These are phyloP conservation scores for Melanotaenia parkinsoni DNA, from an alignment of 2,797 vertebrate genomes.

Conservation along the genomic window DNA sequence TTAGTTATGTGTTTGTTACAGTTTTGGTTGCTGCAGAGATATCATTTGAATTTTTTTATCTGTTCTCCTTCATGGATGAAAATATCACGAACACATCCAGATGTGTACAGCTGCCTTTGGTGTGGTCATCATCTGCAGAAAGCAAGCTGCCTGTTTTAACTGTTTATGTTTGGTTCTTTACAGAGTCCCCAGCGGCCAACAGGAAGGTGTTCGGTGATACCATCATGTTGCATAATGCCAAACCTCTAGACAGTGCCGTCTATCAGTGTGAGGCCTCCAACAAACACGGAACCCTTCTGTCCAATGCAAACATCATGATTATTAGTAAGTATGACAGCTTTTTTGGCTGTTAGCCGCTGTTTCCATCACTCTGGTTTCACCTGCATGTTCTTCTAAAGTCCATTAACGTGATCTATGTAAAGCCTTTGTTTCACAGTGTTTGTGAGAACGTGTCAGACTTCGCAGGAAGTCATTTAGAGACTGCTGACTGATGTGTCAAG, in stretches of 20 bases:
- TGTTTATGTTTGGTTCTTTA: constrained; percentile 19
- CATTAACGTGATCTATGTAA: not conserved
- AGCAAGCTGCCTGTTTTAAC: too few relatives aligned
- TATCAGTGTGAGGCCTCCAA: constrained; percentile 96
- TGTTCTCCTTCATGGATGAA: too few relatives aligned
- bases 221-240: constrained; percentile 81
- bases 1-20: not conserved
- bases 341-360: not conserved
- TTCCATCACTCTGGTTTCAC: constrained; percentile 1
- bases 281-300: constrained; percentile 89
- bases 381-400: not conserved
- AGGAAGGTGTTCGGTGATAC: constrained; percentile 71
- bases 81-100: too few relatives aligned
- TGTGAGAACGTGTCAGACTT: constrained; percentile 42
- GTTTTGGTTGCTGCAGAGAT: not conserved
- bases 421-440: constrained; percentile 12
- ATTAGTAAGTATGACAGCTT: constrained; percentile 85
- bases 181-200: constrained; percentile 73
- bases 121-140: too few relatives aligned
- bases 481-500: constrained; percentile 48
- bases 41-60: too few relatives aligned
- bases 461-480: constrained; percentile 27
- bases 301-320: constrained; percentile 91
- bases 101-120: too few relatives aligned
- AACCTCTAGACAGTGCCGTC: constrained; percentile 89